A percentile compares a stretch with the other conserved stretches of the same genome.
Evolutionary conservation across 1,140 invertebrate genomes (phyloP).

Genomic region (Drosophila micromelanica): DNA sequence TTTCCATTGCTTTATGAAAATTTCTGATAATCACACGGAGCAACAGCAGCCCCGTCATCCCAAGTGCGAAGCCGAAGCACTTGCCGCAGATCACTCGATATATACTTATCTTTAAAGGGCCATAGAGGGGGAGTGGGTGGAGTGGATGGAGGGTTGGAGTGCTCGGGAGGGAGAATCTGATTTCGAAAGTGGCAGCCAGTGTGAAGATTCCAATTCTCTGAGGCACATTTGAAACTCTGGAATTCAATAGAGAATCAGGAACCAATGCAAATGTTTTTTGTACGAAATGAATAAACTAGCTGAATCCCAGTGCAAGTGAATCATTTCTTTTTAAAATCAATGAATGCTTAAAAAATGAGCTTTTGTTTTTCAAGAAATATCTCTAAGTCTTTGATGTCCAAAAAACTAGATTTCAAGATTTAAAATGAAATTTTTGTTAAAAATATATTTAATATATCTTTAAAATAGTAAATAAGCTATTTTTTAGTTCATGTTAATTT

Average conservation of each 20-base stretch:
- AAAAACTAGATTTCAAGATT: too few relatives aligned
- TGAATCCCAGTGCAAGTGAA: background rate
- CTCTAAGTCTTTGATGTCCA: too few relatives aligned
- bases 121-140: too few relatives aligned
- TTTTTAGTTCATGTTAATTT: too few relatives aligned
- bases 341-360: too few relatives aligned
- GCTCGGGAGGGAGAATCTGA: too few relatives aligned
- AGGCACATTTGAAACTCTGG: background rate
- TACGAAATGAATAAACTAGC: background rate
- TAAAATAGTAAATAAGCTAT: too few relatives aligned
- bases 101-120: conserved; percentile 39
- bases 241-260: background rate
- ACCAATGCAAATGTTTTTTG: conserved; percentile 8
- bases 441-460: too few relatives aligned
- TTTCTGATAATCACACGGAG: conserved; percentile 70
- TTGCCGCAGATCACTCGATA: conserved; percentile 62
- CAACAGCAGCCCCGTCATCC: conserved; percentile 39
- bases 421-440: too few relatives aligned
- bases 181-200: conserved; percentile 24
- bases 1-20: conserved; percentile 79
- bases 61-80: conserved; percentile 64
- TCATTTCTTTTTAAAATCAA: too few relatives aligned
- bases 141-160: too few relatives aligned
- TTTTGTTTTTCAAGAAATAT: too few relatives aligned
- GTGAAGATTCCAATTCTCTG: conserved; percentile 32